Evolutionary conservation across 2,888 invertebrate genomes (phyloP), one percentile per base, ranked within the genome.

Genomic region (Pocota personata): DNA sequence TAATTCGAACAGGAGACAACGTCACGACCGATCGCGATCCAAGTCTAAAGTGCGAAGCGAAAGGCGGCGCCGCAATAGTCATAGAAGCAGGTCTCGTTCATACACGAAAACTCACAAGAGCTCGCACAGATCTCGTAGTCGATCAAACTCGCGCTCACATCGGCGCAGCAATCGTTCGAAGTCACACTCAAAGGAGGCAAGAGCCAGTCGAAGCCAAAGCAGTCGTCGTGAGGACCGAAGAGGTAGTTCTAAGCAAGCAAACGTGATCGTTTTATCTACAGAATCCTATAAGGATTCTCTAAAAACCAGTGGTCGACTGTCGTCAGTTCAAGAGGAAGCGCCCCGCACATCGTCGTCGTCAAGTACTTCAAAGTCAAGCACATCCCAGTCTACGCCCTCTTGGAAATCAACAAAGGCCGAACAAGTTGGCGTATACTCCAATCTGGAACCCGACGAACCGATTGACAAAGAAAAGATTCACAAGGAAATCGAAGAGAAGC

Each of bases 391-490:
- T 5, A 69, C 87, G 69, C 80, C 82, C 55, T 69, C 66, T 19
- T 72, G 72, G 69, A 84, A 72, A 50, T 57, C 14, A 2, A 40
- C 24, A 10, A 87, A 72, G 35, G 2, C 58, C 10, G 84, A 84
- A 21, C 73, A 76, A 55, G 89, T 90, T 2, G 91, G 91, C 1
- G 90, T 89, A 16, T 90, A 90, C 48, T 91, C 91, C 50, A 89
- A 91, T 73, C 87, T 91, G 7, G 89, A 91, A 32, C 89, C 90
- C 2, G 90, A 91, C 40, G 91, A 91, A 37, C 92, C 92, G 0
- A 89, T 92, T 27, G 92, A 92, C 80, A 92, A 91, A 84, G 92
- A 91, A 77, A 91, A 91, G 60, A 92, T 92, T 43, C 92, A 92
- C 69, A 90, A 91, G 19, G 92, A 92, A 89, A 92, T 92, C 77